A percentile compares a stretch with the other conserved stretches of the same genome.
Conservation (phyloP, 64 coral and sea anemone genomes). For the Hydrozoanthus tunicans region DNA sequence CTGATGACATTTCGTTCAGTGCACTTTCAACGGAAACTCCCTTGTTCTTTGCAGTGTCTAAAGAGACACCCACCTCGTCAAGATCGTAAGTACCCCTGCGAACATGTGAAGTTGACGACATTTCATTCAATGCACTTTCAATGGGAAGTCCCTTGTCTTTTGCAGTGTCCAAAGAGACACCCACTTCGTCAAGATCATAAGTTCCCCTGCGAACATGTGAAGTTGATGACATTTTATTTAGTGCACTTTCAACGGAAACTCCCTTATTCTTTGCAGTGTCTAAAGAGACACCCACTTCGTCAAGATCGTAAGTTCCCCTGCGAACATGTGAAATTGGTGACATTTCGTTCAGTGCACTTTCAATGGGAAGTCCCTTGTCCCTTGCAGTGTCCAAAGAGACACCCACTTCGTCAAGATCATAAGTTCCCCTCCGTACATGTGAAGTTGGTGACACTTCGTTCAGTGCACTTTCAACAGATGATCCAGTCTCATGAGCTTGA, state of each 20-base stretch:
- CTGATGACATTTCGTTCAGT: neutral
- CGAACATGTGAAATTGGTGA: neutral
- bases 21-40: slow-evolving; percentile 15
- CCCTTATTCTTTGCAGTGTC: slow-evolving; percentile 45
- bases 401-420: too few species aligned
- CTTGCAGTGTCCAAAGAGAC: too few species aligned
- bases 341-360: neutral
- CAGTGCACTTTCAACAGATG: slow-evolving; percentile 19
- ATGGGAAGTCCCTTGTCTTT: slow-evolving; percentile 35
- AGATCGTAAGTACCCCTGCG: slow-evolving; percentile 38
- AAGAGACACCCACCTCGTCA: slow-evolving; percentile 1
- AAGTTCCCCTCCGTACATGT: too few species aligned
- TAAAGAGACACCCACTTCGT: neutral
- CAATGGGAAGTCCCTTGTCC: neutral
- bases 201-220: slow-evolving; percentile 3
- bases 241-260: slow-evolving; percentile 5
- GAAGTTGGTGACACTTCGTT: neutral
- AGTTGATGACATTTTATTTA: slow-evolving; percentile 24
- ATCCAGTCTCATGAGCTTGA: slow-evolving; percentile 10
- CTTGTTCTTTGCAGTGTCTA: slow-evolving; percentile 40
- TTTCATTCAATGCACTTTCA: slow-evolving; percentile 24
- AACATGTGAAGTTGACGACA: neutral
- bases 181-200: slow-evolving; percentile 29
- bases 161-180: slow-evolving; percentile 27
- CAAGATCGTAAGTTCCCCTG: slow-evolving; percentile 40